Conservation (phyloP, 2,113 vertebrate genomes). For the Perca flavescens region DNA sequence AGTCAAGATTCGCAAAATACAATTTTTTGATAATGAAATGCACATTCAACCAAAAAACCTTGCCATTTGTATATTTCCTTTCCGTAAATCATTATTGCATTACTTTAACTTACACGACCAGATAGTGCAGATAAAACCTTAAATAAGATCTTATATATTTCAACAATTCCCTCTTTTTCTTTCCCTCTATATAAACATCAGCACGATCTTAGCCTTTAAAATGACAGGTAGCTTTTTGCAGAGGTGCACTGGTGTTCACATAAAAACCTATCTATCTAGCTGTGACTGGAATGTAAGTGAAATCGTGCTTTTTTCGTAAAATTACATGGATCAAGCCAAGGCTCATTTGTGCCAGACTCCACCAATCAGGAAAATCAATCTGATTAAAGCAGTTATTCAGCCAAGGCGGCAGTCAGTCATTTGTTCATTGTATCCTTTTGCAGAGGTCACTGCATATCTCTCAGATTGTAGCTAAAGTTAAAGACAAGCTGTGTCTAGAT, state of each 20-base stretch:
- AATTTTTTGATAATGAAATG: background rate
- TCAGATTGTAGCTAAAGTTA: constrained; percentile 8
- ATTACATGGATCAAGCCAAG: constrained; percentile 51
- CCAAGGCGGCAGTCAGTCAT: constrained; percentile 25
- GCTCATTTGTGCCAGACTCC: constrained; percentile 57
- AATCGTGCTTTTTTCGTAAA: constrained; percentile 30
- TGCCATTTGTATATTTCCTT: background rate
- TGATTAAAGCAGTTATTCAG: constrained; percentile 62
- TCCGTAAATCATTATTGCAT: background rate
- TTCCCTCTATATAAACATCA: background rate
- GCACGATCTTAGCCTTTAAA: background rate
- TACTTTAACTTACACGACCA: background rate
- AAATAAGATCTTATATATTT: background rate
- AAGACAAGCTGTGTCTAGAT: background rate
- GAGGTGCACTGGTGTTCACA: constrained; percentile 2
- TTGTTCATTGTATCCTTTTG: background rate
- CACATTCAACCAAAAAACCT: background rate
- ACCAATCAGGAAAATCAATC: constrained; percentile 54
- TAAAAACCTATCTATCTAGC: constrained; percentile 29
- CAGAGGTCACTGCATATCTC: constrained; percentile 18
- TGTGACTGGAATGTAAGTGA: constrained; percentile 30
- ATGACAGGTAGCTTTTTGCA: constrained; percentile 11
- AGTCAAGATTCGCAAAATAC: background rate
- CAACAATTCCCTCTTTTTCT: background rate
- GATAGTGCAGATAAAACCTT: background rate